Evolutionary conservation across 2,113 vertebrate genomes (phyloP), one percentile per base, ranked within the genome.

Genomic region (Engraulis encrasicolus): DNA sequence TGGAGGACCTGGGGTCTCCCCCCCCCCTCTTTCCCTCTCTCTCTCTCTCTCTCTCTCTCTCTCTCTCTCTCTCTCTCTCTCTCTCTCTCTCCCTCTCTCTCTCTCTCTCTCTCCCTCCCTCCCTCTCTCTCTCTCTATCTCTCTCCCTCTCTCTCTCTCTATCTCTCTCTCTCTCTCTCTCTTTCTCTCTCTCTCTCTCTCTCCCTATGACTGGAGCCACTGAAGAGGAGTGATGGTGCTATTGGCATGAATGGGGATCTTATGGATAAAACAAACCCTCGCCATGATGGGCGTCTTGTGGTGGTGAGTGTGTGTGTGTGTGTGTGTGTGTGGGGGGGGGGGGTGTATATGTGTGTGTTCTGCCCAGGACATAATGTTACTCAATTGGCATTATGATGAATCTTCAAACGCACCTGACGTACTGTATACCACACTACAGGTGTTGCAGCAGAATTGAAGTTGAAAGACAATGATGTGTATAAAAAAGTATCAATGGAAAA

Each of bases 211-310:
- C 85, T 88, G 91, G 88, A 80, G 88, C n/a, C 81, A 87, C 90
- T 90, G 86, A 89, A 15, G 89, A 93, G 90, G 15, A 93, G 91
- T 90, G 91, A 93, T 93, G 88, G 91, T 85, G 50, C 85, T 81
- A 88, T 88, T 94, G 91, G 93, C 89, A 92, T 19, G 52, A 45
- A 45, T 45, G 58, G 58, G 58, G 58, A 61, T 0, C 66, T 36
- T 74, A 31, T 34, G 66, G 66, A 31, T 1, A 34, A 31, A 23
- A 74, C 66, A 31, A 23, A 74, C 66, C 1, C 52, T 74, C 66
- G 15, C 17, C 11, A 74, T 34, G 31, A 5, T 12, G 31, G 66
- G 3, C 66, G 27, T 2, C 66, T 74, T 74, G 66, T 74, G 66
- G 34, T 31, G 31, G 66, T 31, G 58, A 17, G 6, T 54, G 52